A percentile compares a stretch with the other conserved stretches of the same genome.
These are phyloP conservation scores for Fulica atra DNA, from an alignment of 2,113 vertebrate species.

Conservation along the genomic window DNA sequence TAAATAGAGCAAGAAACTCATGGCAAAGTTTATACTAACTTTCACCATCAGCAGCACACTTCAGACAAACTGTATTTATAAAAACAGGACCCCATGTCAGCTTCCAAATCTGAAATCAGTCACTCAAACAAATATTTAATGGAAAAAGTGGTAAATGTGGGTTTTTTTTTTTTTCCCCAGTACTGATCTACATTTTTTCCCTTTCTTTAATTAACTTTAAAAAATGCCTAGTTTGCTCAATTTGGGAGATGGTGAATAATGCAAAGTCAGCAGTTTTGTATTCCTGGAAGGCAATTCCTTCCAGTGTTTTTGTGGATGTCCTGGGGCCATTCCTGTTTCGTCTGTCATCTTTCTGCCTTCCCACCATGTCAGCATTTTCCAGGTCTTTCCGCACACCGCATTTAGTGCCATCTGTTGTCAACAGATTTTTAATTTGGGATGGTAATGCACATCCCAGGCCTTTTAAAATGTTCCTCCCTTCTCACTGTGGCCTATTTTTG, in stretches of 20 bases:
- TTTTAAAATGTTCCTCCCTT: not conserved
- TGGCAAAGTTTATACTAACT: not conserved
- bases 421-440: constrained; percentile 2
- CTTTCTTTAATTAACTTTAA: constrained; percentile 8
- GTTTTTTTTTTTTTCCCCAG: not conserved
- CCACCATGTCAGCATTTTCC: constrained; percentile 13
- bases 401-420: constrained; percentile 11
- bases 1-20: not conserved
- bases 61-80: not conserved
- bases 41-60: not conserved
- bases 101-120: not conserved
- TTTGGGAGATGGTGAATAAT: not conserved
- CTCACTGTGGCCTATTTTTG: not conserved
- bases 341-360: not conserved
- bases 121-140: not conserved
- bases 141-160: not conserved
- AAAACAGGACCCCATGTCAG: not conserved
- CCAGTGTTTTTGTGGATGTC: not conserved
- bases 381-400: not conserved
- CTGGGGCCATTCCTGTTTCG: constrained; percentile 41
- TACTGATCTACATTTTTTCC: not conserved
- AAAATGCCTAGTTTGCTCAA: not conserved
- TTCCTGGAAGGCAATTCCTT: constrained; percentile 14
- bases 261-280: constrained; percentile 35
- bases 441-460: not conserved